A percentile compares a stretch with the other conserved stretches of the same genome.
phyloP scores from a whole-genome alignment of 2,888 invertebrate species.

The Habroteleia sp. region DNA sequence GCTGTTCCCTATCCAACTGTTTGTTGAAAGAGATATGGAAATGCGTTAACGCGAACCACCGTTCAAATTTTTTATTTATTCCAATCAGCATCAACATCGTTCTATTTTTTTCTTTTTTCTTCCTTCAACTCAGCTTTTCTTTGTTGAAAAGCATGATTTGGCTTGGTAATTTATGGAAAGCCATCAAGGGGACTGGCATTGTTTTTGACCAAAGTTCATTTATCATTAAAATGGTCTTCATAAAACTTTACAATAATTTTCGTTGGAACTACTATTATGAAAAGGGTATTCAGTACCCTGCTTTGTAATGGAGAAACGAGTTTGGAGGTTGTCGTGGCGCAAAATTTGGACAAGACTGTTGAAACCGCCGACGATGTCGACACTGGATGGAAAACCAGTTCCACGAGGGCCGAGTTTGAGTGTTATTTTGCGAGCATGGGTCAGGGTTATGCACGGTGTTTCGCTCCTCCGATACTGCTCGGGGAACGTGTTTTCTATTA shows the following conservation, averaged over 20 bases:
- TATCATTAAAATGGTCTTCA: neutral
- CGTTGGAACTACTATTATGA: neutral
- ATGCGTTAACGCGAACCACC: constrained; percentile 33
- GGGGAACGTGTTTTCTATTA: neutral
- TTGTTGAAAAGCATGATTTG: neutral
- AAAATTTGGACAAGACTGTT: constrained; percentile 45
- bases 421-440: constrained; percentile 57
- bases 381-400: constrained; percentile 62
- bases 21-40: constrained; percentile 50
- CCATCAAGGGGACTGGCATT: neutral
- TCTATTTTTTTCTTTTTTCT: neutral
- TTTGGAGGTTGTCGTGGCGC: constrained; percentile 23
- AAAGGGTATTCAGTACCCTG: neutral
- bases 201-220: constrained; percentile 2
- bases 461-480: neutral
- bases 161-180: neutral
- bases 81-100: neutral
- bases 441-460: constrained; percentile 55
- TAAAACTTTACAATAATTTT: neutral
- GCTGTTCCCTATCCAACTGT: constrained; percentile 23
- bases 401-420: constrained; percentile 55
- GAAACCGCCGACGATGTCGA: constrained; percentile 11
- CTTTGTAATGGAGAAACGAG: neutral
- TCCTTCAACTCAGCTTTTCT: neutral
- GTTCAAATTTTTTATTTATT: neutral